These are phyloP conservation scores for Drosophila paulistorum DNA, from an alignment of 1,140 invertebrate species.

Conservation along the genomic window DNA sequence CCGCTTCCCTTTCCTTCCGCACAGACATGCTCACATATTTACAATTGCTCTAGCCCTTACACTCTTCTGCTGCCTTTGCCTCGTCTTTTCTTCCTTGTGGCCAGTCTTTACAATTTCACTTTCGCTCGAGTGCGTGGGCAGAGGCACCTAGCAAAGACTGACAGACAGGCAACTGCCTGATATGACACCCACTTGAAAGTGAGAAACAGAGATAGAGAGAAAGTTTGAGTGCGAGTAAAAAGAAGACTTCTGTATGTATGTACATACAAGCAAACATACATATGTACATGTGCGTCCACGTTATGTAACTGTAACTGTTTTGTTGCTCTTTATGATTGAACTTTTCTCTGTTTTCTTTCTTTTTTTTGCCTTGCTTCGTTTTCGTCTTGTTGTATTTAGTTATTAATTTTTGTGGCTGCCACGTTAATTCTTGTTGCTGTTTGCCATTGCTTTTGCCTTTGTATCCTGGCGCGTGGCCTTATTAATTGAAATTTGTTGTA, in stretches of 20 bases:
- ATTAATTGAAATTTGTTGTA: slow-evolving; percentile 53
- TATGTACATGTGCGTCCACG: slow-evolving; percentile 32
- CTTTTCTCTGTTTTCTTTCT: slow-evolving; percentile 26
- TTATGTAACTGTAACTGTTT: slow-evolving; percentile 59
- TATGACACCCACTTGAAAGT: slow-evolving; percentile 33
- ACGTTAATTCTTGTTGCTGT: slow-evolving; percentile 11
- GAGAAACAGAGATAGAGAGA: background rate
- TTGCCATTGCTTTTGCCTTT: background rate
- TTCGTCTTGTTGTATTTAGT: slow-evolving; percentile 46
- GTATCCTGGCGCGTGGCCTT: slow-evolving; percentile 41
- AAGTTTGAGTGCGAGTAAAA: background rate
- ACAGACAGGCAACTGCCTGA: slow-evolving; percentile 14
- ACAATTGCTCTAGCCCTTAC: background rate
- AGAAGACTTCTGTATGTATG: background rate
- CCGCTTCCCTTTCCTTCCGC: background rate
- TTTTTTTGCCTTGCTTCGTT: slow-evolving; percentile 20
- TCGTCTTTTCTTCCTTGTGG: background rate
- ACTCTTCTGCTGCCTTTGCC: background rate
- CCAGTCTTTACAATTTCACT: slow-evolving; percentile 27
- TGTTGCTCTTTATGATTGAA: slow-evolving; percentile 60
- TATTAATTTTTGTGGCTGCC: slow-evolving; percentile 42
- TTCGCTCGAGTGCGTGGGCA: slow-evolving; percentile 32
- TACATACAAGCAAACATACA: background rate
- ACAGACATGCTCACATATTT: background rate
- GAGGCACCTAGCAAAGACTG: background rate